Percentiles rank a stretch among this genome's conserved stretches.
phyloP scores from a whole-genome alignment of 2,888 invertebrate genomes.

The Melanostoma mellinum region DNA sequence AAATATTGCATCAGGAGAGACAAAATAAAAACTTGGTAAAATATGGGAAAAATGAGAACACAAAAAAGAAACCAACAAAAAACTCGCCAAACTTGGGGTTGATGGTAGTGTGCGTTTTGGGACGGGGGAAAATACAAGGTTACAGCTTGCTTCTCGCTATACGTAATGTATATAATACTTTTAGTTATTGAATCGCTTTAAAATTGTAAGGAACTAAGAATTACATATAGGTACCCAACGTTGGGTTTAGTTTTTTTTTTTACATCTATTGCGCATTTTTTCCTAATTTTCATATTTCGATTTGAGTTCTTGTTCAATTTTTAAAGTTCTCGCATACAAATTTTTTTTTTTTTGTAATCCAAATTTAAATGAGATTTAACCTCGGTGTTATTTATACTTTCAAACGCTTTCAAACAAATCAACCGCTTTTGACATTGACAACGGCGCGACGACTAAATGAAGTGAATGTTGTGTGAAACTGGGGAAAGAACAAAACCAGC shows the following conservation, averaged over 20 bases:
- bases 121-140: constrained; percentile 76
- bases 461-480: constrained; percentile 32
- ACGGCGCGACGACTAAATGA: constrained; percentile 56
- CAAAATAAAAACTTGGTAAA: constrained; percentile 16
- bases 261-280: constrained; percentile 59
- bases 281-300: constrained; percentile 12
- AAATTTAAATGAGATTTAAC: no score
- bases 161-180: constrained; percentile 77
- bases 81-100: constrained; percentile 71
- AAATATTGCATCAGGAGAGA: constrained; percentile 14
- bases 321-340: neutral
- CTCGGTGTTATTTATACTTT: no score
- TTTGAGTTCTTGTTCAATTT: constrained; percentile 19
- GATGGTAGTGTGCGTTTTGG: constrained; percentile 73
- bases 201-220: constrained; percentile 78
- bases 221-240: constrained; percentile 65
- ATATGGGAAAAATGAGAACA: constrained; percentile 53
- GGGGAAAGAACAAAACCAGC: constrained; percentile 4
- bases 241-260: constrained; percentile 56
- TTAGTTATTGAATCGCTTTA: constrained; percentile 78
- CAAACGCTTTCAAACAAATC: neutral
- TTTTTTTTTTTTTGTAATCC: no score
- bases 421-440: constrained; percentile 64
- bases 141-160: constrained; percentile 76
- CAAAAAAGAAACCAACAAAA: constrained; percentile 42